Percentiles rank a stretch among this genome's conserved stretches.
Conservation (phyloP, 2,888 invertebrate species). For the Tryphoninae sp. region DNA sequence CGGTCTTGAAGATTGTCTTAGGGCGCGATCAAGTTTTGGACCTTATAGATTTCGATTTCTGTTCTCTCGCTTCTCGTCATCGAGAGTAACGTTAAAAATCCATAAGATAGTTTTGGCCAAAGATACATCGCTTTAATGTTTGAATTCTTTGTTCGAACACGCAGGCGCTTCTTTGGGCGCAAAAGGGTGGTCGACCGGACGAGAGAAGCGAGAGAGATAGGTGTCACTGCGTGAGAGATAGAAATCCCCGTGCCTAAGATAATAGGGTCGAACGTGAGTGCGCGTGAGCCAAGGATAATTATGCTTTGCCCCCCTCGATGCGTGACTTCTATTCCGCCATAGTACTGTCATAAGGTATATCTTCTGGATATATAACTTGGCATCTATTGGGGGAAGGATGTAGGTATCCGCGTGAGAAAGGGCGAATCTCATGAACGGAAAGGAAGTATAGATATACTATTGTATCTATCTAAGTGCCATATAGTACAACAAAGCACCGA, state of each 20-base stretch:
- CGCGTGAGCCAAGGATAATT: constrained; percentile 70
- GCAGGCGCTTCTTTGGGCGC: constrained; percentile 45
- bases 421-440: constrained; percentile 38
- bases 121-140: background rate
- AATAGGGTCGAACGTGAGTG: constrained; percentile 67
- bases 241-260: constrained; percentile 61
- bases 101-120: background rate
- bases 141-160: constrained; percentile 42
- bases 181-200: constrained; percentile 34
- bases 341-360: constrained; percentile 38
- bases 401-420: constrained; percentile 24
- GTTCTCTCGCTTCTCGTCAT: background rate
- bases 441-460: constrained; percentile 3
- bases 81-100: background rate
- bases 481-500: constrained; percentile 11
- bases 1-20: background rate
- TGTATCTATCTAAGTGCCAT: background rate
- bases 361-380: constrained; percentile 35
- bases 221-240: constrained; percentile 15
- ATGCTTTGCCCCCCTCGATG: constrained; percentile 68
- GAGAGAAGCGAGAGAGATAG: constrained; percentile 9
- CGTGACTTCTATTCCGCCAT: constrained; percentile 60
- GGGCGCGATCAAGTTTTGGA: background rate
- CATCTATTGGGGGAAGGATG: constrained; percentile 27
- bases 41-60: background rate